Evolutionary conservation across 2,113 vertebrate species (phyloP), one percentile per base, ranked within the genome.

Genomic region (Hippocampus guttulatus): DNA sequence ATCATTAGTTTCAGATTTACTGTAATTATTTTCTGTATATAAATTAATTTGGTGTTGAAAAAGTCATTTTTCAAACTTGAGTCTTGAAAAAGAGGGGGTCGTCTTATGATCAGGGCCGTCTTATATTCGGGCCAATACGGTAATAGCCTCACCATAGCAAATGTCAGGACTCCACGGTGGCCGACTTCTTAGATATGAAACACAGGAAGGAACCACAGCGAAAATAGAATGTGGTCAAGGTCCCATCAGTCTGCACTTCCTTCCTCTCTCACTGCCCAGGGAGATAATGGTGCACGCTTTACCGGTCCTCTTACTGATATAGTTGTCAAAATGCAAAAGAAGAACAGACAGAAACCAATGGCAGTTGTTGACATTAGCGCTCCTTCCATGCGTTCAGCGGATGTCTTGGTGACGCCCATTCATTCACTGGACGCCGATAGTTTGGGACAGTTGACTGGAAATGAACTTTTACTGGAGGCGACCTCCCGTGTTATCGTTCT

Each of bases 181-280:
- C 61, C 65, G 58, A 49, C 33, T 3, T 70, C 41, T 58, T 47
- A 54, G 65, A 77, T 58, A 70, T 69, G 70, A 75, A 74, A 76
- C 77, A 80, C 82, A 88, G 79, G 68, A 87, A 76, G 61, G 60
- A 69, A 65, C 30, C 18, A 41, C 38, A 16, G 70, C 83, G 83
- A 82, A 68, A 64, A 38, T 75, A 70, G 73, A 68, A 69, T 10
- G 49, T 79, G 67, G 61, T 75, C 82, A 83, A 79, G 64, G 74
- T 78, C 79, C 65, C 78, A 70, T 75, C 78, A 75, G 70, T 68
- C 77, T 64, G 18, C 49, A 5, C 73, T 70, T 83, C 81, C 83
- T 81, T 74, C 78, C 83, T 77, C 68, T 79, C 73, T 71, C 64
- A 71, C 76, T 63, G 70, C 69, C 8, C 38, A 67, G 57, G 40